Evolutionary conservation across 2,113 vertebrate species (phyloP), one percentile per base, ranked within the genome.

Genomic region (Oncorhynchus nerka): DNA sequence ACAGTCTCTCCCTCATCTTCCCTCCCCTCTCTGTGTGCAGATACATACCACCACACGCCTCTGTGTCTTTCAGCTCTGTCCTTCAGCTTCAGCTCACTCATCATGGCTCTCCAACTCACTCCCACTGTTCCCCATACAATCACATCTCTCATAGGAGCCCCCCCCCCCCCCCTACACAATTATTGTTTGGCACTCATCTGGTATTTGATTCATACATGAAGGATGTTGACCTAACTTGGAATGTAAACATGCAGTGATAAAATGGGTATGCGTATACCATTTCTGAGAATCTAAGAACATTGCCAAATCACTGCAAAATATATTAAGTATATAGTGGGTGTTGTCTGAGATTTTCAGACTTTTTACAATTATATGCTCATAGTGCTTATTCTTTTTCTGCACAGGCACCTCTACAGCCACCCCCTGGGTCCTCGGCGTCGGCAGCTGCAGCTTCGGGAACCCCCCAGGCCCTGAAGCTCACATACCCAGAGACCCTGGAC

Each of bases 401-500:
- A 9, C 82, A 94, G 93, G 93, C 86, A 76, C 91, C 84, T 85
- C 84, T 92, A 45, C 85, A 97, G 92, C 92, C 94, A 0, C 94
- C 95, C 8, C 94, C 95, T 0, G 93, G 95, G 66, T 94, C 95
- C 68, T 94, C 96, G 0, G 92, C 91, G 16, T 94, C 94, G 2
- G 94, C 94, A 1, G 91, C 93, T 0, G 91, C 94, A 12, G 93
- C 94, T 26, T 93, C 95, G 9, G 93, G 94, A 49, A 84, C 93
- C 0, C 91, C 94, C 4, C 96, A 97, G 89, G 94, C 96, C 59
- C 92, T 97, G 85, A 97, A 97, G 84, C 92, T 97, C 57, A 97
- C 96, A 8, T 97, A 97, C 85, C 95, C 96, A 0, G 96, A 97
- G 89, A 97, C 95, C 5, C 81, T 97, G 92, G 96, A 97, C 88